phyloP scores from a whole-genome alignment of 1,140 invertebrate genomes.

The Drosophila guanche region DNA sequence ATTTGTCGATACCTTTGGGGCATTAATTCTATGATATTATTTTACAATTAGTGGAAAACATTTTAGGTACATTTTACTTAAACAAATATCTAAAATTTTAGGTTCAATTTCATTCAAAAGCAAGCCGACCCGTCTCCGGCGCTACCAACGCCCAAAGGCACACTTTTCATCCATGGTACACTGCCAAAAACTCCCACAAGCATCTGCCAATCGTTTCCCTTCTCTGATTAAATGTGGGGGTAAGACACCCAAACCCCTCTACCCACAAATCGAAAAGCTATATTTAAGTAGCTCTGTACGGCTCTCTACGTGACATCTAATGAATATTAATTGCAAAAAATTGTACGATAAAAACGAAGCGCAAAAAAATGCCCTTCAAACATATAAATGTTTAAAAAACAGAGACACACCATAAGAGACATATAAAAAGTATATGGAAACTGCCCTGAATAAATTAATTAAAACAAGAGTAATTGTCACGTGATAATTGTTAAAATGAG shows the following conservation, averaged over 20 bases:
- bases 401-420: conserved; percentile 39
- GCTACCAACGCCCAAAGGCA: not conserved
- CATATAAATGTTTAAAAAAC: conserved; percentile 79
- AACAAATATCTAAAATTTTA: too few relatives aligned
- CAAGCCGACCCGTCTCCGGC: too few relatives aligned
- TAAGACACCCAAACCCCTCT: not conserved
- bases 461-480: conserved; percentile 74
- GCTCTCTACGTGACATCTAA: conserved; percentile 56
- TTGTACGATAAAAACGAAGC: conserved; percentile 59
- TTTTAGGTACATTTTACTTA: too few relatives aligned
- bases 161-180: not conserved
- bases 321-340: conserved; percentile 65
- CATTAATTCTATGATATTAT: not conserved
- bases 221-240: conserved; percentile 1
- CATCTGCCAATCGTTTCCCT: not conserved
- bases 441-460: conserved; percentile 77
- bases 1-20: too few relatives aligned
- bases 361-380: conserved; percentile 34
- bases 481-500: conserved; percentile 75
- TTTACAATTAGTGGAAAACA: not conserved
- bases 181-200: conserved; percentile 9
- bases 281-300: too few relatives aligned
- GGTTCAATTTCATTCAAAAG: too few relatives aligned
- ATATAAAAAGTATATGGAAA: conserved; percentile 39
- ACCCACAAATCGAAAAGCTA: too few relatives aligned